Conservation (phyloP, 2,113 vertebrate species). For the Oncorhynchus keta region DNA sequence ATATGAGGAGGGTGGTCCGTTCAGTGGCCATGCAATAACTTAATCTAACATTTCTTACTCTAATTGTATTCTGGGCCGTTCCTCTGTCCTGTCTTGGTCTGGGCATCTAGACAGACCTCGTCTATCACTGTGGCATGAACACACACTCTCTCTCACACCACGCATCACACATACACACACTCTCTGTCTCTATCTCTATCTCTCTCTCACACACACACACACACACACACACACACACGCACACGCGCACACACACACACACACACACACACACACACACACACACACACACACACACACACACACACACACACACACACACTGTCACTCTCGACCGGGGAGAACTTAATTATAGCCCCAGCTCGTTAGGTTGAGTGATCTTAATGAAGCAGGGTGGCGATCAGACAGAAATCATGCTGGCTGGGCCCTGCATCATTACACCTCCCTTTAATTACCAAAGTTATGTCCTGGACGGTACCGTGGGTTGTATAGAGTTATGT, state of each 20-base stretch:
- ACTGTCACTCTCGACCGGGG: constrained; percentile 74
- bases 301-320: no score
- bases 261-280: no score
- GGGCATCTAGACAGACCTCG: constrained; percentile 76
- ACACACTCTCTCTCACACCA: no score
- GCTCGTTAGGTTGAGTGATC: constrained; percentile 99
- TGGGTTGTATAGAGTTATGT: background rate
- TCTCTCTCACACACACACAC: no score
- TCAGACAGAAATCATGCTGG: constrained; percentile 99
- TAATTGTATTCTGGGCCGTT: constrained; percentile 94
- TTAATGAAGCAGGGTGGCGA: constrained; percentile 99
- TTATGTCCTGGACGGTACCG: constrained; percentile 76
- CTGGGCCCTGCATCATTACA: constrained; percentile 99
- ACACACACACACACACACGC: no score
- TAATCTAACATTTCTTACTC: constrained; percentile 93
- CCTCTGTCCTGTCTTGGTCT: constrained; percentile 75
- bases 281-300: no score
- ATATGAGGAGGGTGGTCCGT: no score
- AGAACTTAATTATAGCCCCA: constrained; percentile 99
- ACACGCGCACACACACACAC: no score
- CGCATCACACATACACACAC: no score
- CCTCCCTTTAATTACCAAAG: constrained; percentile 99
- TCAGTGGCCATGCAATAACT: constrained; percentile 85
- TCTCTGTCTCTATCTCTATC: no score
- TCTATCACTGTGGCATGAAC: constrained; percentile 90